Evolutionary conservation across 92 coral and sea anemone species (phyloP), one percentile per base, ranked within the genome.

Genomic region (Palythoa grandiflora): DNA sequence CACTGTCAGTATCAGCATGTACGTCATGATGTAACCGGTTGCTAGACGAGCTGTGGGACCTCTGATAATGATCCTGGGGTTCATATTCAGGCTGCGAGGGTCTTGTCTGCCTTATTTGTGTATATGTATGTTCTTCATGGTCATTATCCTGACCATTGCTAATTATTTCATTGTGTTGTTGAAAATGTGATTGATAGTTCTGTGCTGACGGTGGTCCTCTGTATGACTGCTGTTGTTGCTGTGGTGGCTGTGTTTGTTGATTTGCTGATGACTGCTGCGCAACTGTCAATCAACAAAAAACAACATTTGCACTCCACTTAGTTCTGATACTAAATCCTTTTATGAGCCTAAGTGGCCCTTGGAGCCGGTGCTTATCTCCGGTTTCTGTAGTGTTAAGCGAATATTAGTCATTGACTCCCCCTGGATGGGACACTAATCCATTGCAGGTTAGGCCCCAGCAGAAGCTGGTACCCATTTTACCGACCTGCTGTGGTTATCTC

Each of bases 141-240:
- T 93, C 93, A 59, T 84, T 83, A 16, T 92, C 94, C 79, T 94
- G 93, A 7, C 94, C 94, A 76, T 91, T 93, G 57, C 92, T 90
- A 0, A 88, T 66, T 28, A 81, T 36, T 53, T 81, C 87, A 21
- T 81, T 71, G 54, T 88, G 88, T 44, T 92, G 94, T 68, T 84
- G 92, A 71, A 37, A 84, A 66, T 74, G 79, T n/a, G 80, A 54
- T 47, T 70, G 84, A 13, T 73, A 86, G 9, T 36, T 86, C 20
- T 91, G 93, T 38, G 50, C 3, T 44, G 47, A 20, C 80, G 87
- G 52, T 10, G 60, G 61, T 6, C 76, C 74, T 63, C 86, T 65
- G 48, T 68, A 65, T 13, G 54, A 78, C 84, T 91, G 90, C 28
- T 71, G 77, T 21, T 80, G 92, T 6, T 77, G 88, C 59, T 85